These are phyloP conservation scores for Megaustenia siamemsis DNA, from an alignment of 2,888 invertebrate species.

Conservation along the genomic window DNA sequence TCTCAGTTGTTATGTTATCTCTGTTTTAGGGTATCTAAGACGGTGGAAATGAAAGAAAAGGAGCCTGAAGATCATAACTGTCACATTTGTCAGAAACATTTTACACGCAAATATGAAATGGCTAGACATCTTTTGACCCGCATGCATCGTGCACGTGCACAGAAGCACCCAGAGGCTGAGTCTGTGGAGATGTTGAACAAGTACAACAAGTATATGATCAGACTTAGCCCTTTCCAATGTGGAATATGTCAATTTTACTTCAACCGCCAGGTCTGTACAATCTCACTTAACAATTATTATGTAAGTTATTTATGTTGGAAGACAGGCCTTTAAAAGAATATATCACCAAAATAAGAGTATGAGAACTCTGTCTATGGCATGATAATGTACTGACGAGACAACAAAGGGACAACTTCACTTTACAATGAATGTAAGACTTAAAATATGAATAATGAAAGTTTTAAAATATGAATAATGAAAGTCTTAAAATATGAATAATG, in stretches of 20 bases:
- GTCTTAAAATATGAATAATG: no score
- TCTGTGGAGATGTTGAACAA: slow-evolving; percentile 85
- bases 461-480: no score
- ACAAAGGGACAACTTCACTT: no score
- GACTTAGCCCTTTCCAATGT: slow-evolving; percentile 92
- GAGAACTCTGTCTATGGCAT: no score
- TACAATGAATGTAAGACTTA: no score
- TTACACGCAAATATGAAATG: slow-evolving; percentile 73
- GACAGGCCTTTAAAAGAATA: no score
- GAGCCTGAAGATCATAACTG: slow-evolving; percentile 60
- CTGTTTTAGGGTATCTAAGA: background rate
- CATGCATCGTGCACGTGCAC: slow-evolving; percentile 88
- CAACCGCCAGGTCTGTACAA: slow-evolving; percentile 81
- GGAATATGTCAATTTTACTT: slow-evolving; percentile 91
- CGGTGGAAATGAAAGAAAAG: background rate
- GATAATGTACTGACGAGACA: no score
- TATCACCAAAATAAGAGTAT: no score
- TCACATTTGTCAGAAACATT: slow-evolving; percentile 73
- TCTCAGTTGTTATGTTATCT: no score
- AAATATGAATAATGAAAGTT: no score
- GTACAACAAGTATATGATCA: slow-evolving; percentile 88
- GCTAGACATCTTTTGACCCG: slow-evolving; percentile 86
- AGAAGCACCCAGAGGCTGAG: slow-evolving; percentile 81
- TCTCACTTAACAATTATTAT: no score
- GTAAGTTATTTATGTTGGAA: no score